Conservation (phyloP, 2,797 vertebrate species). For the Anas georgica region DNA sequence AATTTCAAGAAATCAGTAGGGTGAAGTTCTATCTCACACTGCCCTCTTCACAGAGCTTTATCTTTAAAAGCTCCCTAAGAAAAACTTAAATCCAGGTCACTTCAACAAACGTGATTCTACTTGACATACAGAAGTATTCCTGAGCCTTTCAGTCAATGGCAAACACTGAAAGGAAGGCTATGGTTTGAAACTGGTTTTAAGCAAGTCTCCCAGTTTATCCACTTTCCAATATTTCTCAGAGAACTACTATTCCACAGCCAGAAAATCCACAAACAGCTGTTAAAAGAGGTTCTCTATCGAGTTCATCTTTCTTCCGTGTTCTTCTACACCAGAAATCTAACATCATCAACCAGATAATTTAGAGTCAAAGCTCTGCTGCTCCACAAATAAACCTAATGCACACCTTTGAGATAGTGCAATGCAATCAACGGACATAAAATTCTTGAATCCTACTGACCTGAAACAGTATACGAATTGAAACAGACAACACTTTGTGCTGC, state of each 20-base stretch:
- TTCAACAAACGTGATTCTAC: too few species aligned
- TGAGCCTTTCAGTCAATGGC: too few species aligned
- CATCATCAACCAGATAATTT: background rate
- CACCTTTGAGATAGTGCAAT: background rate
- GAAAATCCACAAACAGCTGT: background rate
- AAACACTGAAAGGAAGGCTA: background rate
- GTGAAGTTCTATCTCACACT: too few species aligned
- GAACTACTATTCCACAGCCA: background rate
- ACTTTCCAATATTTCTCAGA: background rate
- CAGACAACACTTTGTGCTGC: background rate
- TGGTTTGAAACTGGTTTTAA: background rate
- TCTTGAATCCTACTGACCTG: background rate
- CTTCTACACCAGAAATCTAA: background rate
- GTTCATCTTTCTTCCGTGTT: background rate
- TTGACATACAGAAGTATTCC: too few species aligned
- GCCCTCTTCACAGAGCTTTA: too few species aligned
- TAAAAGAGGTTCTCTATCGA: background rate
- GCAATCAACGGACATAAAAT: background rate
- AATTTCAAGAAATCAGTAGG: too few species aligned
- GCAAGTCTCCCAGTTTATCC: background rate
- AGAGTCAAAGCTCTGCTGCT: background rate
- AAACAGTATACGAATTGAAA: background rate
- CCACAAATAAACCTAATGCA: background rate
- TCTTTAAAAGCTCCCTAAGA: too few species aligned
- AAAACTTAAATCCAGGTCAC: too few species aligned